These are phyloP conservation scores for Pterophyllum scalare DNA, from an alignment of 2,113 vertebrate species.

Conservation along the genomic window DNA sequence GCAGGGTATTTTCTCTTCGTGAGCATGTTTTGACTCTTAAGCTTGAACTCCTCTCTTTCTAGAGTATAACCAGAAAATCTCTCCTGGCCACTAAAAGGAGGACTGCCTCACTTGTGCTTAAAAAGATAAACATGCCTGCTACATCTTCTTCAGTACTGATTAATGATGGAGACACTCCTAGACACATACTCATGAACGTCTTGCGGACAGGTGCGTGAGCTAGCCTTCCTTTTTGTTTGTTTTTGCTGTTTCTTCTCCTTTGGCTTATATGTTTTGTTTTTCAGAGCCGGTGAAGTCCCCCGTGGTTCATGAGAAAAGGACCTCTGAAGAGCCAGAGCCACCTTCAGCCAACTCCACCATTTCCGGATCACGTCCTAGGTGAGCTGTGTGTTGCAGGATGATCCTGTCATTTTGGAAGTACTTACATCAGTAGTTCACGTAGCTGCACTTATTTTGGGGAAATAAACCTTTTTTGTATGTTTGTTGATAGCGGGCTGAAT, in stretches of 20 bases:
- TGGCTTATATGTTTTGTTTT: background rate
- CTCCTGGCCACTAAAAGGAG: conserved; percentile 30
- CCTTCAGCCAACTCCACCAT: conserved; percentile 31
- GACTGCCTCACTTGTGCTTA: background rate
- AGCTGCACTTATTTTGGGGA: background rate
- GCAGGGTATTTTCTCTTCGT: background rate
- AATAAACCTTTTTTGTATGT: background rate
- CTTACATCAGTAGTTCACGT: background rate
- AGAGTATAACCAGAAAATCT: conserved; percentile 69
- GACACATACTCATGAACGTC: conserved; percentile 78
- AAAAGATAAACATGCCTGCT: background rate
- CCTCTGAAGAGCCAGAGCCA: conserved; percentile 5
- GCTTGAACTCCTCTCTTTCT: background rate
- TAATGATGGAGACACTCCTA: conserved; percentile 73
- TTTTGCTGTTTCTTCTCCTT: background rate
- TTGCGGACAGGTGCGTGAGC: conserved; percentile 70
- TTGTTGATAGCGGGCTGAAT: background rate
- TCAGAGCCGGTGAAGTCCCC: conserved; percentile 75
- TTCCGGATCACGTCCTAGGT: conserved; percentile 60
- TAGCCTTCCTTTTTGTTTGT: background rate
- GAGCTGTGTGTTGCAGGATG: background rate
- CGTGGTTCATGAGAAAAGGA: conserved; percentile 57
- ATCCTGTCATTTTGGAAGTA: background rate
- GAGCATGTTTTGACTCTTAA: background rate
- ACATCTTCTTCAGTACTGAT: conserved; percentile 33